Percentiles rank a stretch among this genome's conserved stretches.
These are phyloP conservation scores for Tetragnatha montana DNA, from an alignment of 2,888 invertebrate genomes.

Conservation along the genomic window DNA sequence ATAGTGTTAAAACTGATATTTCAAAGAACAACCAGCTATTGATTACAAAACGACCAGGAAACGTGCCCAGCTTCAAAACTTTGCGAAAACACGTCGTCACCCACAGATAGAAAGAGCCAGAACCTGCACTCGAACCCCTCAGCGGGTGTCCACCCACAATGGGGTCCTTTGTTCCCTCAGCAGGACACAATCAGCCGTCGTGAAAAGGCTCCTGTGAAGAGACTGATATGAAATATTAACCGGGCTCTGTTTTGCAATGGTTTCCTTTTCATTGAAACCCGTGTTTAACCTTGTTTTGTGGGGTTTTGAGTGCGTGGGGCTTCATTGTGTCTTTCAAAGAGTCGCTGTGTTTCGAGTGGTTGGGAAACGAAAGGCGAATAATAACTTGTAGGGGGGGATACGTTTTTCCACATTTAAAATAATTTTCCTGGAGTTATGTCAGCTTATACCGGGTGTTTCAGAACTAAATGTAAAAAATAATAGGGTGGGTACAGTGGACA, in stretches of 20 bases:
- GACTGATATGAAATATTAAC: neutral
- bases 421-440: no score
- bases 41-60: neutral
- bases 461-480: no score
- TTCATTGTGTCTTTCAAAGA: no score
- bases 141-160: neutral
- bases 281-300: neutral
- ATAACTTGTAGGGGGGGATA: no score
- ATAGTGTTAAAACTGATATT: no score
- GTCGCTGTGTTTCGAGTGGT: no score
- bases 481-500: no score
- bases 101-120: constrained; percentile 1
- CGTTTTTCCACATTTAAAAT: no score
- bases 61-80: neutral
- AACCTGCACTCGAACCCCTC: neutral
- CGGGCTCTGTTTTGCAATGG: neutral
- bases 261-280: neutral
- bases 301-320: no score
- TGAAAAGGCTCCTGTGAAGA: neutral
- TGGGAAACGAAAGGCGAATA: no score
- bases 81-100: neutral
- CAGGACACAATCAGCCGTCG: neutral
- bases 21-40: neutral
- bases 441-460: no score
- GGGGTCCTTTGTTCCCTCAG: neutral